Evolutionary conservation across 1,140 invertebrate species (phyloP), one percentile per base, ranked within the genome.

Genomic region (Bombus sibiricus): DNA sequence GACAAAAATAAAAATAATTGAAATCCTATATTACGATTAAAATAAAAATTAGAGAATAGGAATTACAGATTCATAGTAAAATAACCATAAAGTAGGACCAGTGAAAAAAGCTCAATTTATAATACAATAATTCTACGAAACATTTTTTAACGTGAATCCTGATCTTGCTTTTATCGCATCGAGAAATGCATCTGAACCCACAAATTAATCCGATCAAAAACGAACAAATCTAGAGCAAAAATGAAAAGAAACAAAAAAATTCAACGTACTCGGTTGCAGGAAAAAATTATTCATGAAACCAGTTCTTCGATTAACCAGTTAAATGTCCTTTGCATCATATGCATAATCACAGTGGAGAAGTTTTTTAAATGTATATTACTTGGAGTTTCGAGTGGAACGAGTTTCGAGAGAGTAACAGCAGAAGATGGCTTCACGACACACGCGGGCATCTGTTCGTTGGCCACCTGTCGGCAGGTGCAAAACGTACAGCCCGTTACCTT

Each of bases 381-480:
- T n/a, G 59, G 59, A 12, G 28, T 6, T 9, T 41, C 12, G n/a
- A 6, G 15, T 0, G 12, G 8, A 43, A 41, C 28, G 18, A 39
- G 25, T 41, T 69, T 76, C n/a, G 2, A n/a, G 64, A 78, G 18
- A 15, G 39, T 15, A 72, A 53, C 39, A 39, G 18, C 4, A 8
- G 32, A 43, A 77, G 57, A 77, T 62, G 72, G 79, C 64, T 68
- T 76, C 66, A 81, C 72, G 87, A 69, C 76, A 28, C 37, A 77
- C 43, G 59, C 80, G 75, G 43, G 87, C 92, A 93, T 93, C 92
- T 93, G 89, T 90, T 91, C 92, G 89, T 74, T 88, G 90, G 81
- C 92, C 93, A 93, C 91, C 93, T 93, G 93, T 92, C 92, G 92
- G 92, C 93, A 93, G 92, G 92, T 93, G 93, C 88, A 79, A 86